phyloP scores from a whole-genome alignment of 2,888 invertebrate species.

The Exocentrus adspersus region DNA sequence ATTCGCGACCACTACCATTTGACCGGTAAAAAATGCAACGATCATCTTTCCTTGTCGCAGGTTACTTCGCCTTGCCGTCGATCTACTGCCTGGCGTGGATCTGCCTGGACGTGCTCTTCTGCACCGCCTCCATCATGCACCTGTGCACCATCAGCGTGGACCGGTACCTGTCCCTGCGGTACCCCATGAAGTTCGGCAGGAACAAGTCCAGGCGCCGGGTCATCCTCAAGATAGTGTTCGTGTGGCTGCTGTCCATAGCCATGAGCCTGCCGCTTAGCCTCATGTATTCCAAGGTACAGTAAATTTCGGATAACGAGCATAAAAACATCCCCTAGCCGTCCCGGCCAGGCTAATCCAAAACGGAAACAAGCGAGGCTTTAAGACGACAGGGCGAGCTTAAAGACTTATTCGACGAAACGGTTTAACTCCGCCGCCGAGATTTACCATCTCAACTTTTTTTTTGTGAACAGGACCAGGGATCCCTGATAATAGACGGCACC shows the following conservation, averaged over 20 bases:
- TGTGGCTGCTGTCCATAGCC: slow-evolving; percentile 92
- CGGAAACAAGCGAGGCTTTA: no score
- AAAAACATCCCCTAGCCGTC: not conserved
- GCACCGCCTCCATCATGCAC: slow-evolving; percentile 97
- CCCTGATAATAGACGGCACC: slow-evolving; percentile 83
- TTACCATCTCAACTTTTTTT: not conserved
- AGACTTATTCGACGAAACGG: no score
- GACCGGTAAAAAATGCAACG: no score
- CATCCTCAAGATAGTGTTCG: slow-evolving; percentile 89
- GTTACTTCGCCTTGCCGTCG: slow-evolving; percentile 83
- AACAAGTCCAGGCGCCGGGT: slow-evolving; percentile 88
- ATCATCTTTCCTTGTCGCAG: slow-evolving; percentile 66
- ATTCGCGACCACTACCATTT: no score
- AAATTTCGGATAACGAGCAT: no score
- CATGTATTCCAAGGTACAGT: slow-evolving; percentile 86
- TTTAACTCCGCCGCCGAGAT: no score
- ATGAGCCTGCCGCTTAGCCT: slow-evolving; percentile 91
- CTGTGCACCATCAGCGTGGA: slow-evolving; percentile 96
- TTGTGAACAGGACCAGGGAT: slow-evolving; percentile 79
- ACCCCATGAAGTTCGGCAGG: slow-evolving; percentile 92
- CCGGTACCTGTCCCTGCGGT: slow-evolving; percentile 89
- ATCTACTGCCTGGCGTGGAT: slow-evolving; percentile 94
- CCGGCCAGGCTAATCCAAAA: no score
- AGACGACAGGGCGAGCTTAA: no score
- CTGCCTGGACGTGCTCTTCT: slow-evolving; percentile 93